Base-by-base conservation (phyloP, 2,113 vertebrate genomes). In the Calypte anna region DNA sequence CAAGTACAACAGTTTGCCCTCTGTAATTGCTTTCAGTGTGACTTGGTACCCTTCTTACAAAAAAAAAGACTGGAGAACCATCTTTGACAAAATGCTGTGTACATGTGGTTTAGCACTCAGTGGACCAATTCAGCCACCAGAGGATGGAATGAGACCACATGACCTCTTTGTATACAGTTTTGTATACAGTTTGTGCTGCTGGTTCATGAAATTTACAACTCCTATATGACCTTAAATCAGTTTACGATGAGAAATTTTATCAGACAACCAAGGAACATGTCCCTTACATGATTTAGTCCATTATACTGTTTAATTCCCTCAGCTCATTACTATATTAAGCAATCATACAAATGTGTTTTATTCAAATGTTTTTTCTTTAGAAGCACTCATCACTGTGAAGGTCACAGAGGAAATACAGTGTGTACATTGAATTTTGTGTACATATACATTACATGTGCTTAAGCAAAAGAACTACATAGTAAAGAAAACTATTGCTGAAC, bases 1-100 rank as follows among this genome's bases (percentile, higher is more conserved):
- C 31, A 82, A 92, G 46, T 76, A 75, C n/a, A 97, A 94, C 43
- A 86, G 51, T 96, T 97, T 96, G 48, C 92, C 59, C 95, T 92
- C 75, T 85, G 46, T 91, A 92, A 94, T 93, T 96, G 23, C 86
- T 95, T 97, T 80, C 70, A 86, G 24, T 95, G 55, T 67, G 80
- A 53, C 22, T 90, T 82, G 40, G 30, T 54, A 73, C 10, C 73
- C 13, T 36, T 86, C 46, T 86, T 63, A 83, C 20, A 48, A 70
- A 73, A 70, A 84, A 24, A 92, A 92, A 82, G 5, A 53, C 3
- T 54, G 68, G 28, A 72, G 18, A 77, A 67, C 54, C 28, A 50
- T 62, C n/a, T 84, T 73, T 72, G 43, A 40, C 20, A 81, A 59
- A 76, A 4, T 38, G 43, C 16, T 9, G 3, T 28, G 16, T 12